These are phyloP conservation scores for Orthosia cruda DNA, from an alignment of 2,888 invertebrate species.

Conservation along the genomic window DNA sequence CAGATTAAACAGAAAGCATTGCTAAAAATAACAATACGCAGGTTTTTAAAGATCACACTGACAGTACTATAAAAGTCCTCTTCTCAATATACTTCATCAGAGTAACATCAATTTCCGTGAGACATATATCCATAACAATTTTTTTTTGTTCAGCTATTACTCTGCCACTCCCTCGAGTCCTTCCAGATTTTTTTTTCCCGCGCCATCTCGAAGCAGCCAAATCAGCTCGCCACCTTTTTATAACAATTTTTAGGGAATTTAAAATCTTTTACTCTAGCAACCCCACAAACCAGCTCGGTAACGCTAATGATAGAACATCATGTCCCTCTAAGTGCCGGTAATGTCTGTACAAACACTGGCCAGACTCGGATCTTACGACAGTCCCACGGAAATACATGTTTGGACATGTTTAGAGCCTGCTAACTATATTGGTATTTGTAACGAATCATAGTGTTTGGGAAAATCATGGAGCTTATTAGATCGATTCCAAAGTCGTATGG, in stretches of 20 bases:
- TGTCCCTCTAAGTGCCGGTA: conserved; percentile 79
- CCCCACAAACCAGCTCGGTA: conserved; percentile 38
- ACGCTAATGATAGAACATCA: conserved; percentile 81
- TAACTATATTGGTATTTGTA: conserved; percentile 73
- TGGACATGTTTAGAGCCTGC: conserved; percentile 77
- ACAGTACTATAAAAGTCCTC: too few species aligned
- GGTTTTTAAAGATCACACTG: too few species aligned
- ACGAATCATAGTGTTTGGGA: conserved; percentile 68
- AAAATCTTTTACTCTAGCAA: conserved; percentile 46
- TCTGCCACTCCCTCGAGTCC: too few species aligned
- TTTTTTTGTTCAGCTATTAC: too few species aligned
- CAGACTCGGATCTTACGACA: conserved; percentile 73
- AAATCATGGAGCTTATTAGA: conserved; percentile 61
- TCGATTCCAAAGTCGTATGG: conserved; percentile 20
- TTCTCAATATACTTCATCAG: too few species aligned
- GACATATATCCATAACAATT: too few species aligned
- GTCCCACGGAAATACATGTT: conserved; percentile 85
- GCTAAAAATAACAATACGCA: too few species aligned
- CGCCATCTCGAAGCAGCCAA: too few species aligned
- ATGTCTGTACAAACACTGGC: conserved; percentile 79
- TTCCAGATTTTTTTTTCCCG: too few species aligned
- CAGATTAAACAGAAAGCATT: too few species aligned
- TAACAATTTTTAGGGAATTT: neutral
- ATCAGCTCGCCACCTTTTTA: too few species aligned
- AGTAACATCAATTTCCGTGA: too few species aligned